Percentiles rank a stretch among this genome's conserved stretches.
Conservation (phyloP, 1,140 invertebrate genomes). For the Dolichoris vasculosae region DNA sequence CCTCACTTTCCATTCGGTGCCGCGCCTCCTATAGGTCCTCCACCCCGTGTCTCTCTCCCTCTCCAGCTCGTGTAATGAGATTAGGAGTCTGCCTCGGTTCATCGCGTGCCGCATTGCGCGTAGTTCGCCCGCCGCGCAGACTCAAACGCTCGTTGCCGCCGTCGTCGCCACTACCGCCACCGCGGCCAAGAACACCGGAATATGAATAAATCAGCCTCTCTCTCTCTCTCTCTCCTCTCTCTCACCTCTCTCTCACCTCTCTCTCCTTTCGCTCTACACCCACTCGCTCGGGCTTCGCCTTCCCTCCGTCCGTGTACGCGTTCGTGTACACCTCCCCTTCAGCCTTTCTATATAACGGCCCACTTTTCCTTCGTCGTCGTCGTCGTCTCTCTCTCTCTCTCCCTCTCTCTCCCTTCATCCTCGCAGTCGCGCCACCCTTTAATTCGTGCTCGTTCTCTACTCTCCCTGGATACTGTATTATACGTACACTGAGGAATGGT, state of each 20-base stretch:
- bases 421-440: not conserved
- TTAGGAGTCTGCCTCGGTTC: conserved; percentile 50
- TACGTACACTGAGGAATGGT: not conserved
- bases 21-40: conserved; percentile 1
- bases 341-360: not conserved
- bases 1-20: conserved; percentile 4
- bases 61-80: conserved; percentile 42
- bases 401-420: not conserved
- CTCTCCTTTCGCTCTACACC: no score
- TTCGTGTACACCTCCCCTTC: not conserved
- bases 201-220: conserved; percentile 43
- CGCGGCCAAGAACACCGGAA: conserved; percentile 39
- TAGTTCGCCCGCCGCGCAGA: conserved; percentile 44
- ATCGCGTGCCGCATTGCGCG: conserved; percentile 54
- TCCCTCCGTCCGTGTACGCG: not conserved
- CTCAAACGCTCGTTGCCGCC: conserved; percentile 37
- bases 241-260: no score
- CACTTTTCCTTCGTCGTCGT: not conserved
- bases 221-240: not conserved
- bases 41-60: not conserved
- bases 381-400: conserved; percentile 10
- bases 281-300: no score
- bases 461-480: not conserved
- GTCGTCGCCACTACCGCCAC: conserved; percentile 9
- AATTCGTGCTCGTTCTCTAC: not conserved